Percentiles rank a stretch among this genome's conserved stretches.
phyloP scores from a whole-genome alignment of 2,113 vertebrate genomes.

The Platichthys flesus region DNA sequence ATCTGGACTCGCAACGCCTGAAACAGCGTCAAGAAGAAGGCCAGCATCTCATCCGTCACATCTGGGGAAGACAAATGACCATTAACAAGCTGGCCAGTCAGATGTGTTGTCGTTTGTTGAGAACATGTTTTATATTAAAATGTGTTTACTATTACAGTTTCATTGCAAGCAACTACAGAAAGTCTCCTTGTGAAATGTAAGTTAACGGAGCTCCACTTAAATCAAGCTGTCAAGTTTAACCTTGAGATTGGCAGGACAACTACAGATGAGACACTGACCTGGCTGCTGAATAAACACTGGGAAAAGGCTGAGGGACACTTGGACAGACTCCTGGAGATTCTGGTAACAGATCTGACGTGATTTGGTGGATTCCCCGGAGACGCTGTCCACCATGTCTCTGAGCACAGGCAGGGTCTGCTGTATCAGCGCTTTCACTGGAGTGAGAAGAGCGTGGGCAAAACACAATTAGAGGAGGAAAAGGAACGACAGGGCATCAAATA shows the following conservation, averaged over 20 bases:
- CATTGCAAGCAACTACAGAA: too few relatives aligned
- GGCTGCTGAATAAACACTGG: constrained; percentile 97
- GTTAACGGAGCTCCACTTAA: not conserved
- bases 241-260: not conserved
- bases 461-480: not conserved
- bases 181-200: not conserved
- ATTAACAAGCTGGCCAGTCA: not conserved
- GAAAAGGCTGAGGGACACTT: constrained; percentile 96
- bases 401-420: constrained; percentile 94
- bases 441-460: not conserved
- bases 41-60: constrained; percentile 97
- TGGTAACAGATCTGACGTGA: constrained; percentile 98
- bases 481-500: not conserved
- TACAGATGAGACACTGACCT: constrained; percentile 81
- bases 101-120: not conserved
- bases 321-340: constrained; percentile 96
- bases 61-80: constrained; percentile 78
- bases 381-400: constrained; percentile 92
- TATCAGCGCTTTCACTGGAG: constrained; percentile 90
- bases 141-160: too few relatives aligned
- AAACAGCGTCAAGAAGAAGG: constrained; percentile 97
- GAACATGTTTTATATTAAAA: too few relatives aligned
- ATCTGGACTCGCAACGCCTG: constrained; percentile 97
- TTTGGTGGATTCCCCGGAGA: constrained; percentile 96
- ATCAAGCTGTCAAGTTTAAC: not conserved